These are phyloP conservation scores for Cephus pulcher DNA, from an alignment of 2,888 invertebrate genomes.

Conservation along the genomic window DNA sequence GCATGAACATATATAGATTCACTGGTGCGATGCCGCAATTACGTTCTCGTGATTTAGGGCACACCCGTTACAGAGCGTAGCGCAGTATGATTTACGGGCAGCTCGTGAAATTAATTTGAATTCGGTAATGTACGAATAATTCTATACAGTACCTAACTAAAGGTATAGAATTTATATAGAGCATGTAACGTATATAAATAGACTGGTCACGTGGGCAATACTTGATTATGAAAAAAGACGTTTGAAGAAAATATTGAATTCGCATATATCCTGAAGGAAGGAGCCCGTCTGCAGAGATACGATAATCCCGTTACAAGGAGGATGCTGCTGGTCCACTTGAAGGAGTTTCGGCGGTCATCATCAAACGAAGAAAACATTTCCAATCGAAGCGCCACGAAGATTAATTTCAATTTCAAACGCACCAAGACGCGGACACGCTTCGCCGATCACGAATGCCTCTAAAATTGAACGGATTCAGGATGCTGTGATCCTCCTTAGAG, in stretches of 20 bases:
- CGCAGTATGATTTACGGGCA: constrained; percentile 50
- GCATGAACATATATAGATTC: constrained; percentile 32
- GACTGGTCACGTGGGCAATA: background rate
- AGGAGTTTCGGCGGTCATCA: constrained; percentile 4
- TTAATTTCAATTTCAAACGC: constrained; percentile 62
- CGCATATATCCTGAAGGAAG: background rate
- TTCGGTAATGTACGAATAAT: constrained; percentile 61
- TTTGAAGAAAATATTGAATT: background rate
- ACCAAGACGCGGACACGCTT: constrained; percentile 47
- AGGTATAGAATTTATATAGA: background rate
- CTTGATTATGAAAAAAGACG: background rate
- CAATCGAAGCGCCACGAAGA: constrained; percentile 45
- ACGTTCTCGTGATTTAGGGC: constrained; percentile 51
- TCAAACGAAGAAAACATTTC: constrained; percentile 39
- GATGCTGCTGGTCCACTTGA: background rate
- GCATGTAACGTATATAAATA: background rate
- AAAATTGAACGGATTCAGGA: constrained; percentile 54
- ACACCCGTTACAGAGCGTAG: constrained; percentile 51
- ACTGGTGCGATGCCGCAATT: constrained; percentile 51
- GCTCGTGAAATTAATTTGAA: constrained; percentile 60
- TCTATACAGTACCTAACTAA: constrained; percentile 17
- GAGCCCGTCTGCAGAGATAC: background rate
- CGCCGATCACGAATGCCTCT: constrained; percentile 53
- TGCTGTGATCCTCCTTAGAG: constrained; percentile 44
- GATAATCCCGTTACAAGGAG: background rate